These are phyloP conservation scores for Phymastichus coffea DNA, from an alignment of 1,140 invertebrate genomes.

Conservation along the genomic window DNA sequence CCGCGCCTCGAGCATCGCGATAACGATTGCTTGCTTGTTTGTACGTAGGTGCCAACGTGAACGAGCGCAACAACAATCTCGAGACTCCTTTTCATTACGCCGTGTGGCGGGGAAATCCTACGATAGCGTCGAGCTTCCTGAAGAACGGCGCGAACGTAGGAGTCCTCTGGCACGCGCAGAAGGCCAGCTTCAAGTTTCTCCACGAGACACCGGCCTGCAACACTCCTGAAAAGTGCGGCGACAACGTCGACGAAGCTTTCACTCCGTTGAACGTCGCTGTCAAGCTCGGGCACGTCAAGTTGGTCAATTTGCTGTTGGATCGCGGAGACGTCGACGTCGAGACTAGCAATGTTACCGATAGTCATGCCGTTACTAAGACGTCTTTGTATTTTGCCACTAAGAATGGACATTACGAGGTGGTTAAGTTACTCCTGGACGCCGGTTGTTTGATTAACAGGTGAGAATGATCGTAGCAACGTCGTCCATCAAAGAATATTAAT, in stretches of 20 bases:
- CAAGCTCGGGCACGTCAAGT: not conserved
- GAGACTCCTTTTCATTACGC: not conserved
- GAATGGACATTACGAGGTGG: not conserved
- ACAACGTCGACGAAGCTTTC: not conserved
- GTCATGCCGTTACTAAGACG: not conserved
- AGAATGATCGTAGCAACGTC: not conserved
- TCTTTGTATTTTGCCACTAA: constrained; percentile 5
- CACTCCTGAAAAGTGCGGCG: not conserved
- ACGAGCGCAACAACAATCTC: not conserved
- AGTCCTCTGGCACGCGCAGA: not conserved
- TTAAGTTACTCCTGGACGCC: not conserved
- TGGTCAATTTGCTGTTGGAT: not conserved
- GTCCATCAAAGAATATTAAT: not conserved
- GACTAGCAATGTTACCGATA: not conserved
- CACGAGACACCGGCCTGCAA: constrained; percentile 1
- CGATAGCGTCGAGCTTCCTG: not conserved
- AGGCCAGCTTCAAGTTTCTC: not conserved
- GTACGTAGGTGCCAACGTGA: not conserved
- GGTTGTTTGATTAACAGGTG: constrained; percentile 1
- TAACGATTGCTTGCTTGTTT: not conserved
- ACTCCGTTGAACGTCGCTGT: not conserved
- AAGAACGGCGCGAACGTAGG: not conserved
- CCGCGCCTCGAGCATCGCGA: no score
- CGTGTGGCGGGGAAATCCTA: not conserved
- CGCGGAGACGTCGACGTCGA: not conserved